These are phyloP conservation scores for Heliconius sara DNA, from an alignment of 2,888 invertebrate species.

Conservation along the genomic window DNA sequence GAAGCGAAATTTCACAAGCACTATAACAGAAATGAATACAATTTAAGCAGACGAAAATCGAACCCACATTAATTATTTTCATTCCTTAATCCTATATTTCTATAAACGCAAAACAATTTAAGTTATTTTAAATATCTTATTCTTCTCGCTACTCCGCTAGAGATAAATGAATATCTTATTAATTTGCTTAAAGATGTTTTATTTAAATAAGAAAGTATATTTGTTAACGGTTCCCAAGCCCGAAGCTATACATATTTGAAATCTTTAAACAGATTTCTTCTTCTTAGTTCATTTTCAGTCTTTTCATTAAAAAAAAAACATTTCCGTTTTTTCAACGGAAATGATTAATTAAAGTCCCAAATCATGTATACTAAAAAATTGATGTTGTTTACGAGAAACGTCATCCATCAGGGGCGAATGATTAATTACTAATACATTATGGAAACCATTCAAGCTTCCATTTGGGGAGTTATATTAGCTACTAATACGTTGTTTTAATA, in stretches of 20 bases:
- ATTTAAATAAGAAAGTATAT: neutral
- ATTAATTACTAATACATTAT: constrained; percentile 68
- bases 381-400: constrained; percentile 57
- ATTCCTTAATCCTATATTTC: too few relatives aligned
- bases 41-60: too few relatives aligned
- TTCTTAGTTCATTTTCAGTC: neutral
- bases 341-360: constrained; percentile 2
- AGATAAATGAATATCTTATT: neutral
- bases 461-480: constrained; percentile 17
- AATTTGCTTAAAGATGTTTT: neutral
- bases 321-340: neutral
- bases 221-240: neutral
- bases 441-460: constrained; percentile 52
- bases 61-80: too few relatives aligned
- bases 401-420: constrained; percentile 59
- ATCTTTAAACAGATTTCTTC: neutral
- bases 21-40: too few relatives aligned
- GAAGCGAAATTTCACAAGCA: too few relatives aligned
- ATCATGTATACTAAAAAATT: constrained; percentile 51
- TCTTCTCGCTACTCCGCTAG: too few relatives aligned
- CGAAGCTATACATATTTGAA: neutral
- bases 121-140: neutral
- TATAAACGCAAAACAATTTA: too few relatives aligned
- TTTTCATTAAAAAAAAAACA: neutral
- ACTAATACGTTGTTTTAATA: constrained; percentile 25